Conservation (phyloP, 2,888 invertebrate genomes). For the Allacma fusca region DNA sequence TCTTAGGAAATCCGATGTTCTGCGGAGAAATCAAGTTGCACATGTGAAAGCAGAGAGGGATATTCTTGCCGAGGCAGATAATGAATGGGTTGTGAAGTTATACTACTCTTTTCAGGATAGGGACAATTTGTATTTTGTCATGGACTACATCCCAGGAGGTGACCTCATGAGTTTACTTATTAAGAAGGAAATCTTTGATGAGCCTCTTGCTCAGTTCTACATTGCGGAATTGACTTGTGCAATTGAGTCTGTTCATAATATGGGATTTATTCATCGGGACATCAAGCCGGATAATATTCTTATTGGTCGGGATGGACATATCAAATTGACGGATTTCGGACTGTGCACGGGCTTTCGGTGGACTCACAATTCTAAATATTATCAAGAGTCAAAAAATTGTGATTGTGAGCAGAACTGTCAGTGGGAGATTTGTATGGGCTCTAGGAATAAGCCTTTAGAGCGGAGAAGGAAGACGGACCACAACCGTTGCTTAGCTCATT, state of each 20-base stretch:
- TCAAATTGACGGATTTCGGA: slow-evolving; percentile 97
- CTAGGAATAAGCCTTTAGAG: slow-evolving; percentile 73
- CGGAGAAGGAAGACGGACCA: slow-evolving; percentile 84
- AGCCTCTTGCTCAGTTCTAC: slow-evolving; percentile 86
- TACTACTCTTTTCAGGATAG: slow-evolving; percentile 98
- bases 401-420: slow-evolving; percentile 39
- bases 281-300: slow-evolving; percentile 83
- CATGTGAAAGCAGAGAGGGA: slow-evolving; percentile 99
- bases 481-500: slow-evolving; percentile 94
- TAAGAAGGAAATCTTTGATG: slow-evolving; percentile 94
- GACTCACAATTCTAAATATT: slow-evolving; percentile 99
- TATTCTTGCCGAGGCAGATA: slow-evolving; percentile 98
- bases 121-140: slow-evolving; percentile 97
- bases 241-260: slow-evolving; percentile 99
- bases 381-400: slow-evolving; percentile 69
- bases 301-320: slow-evolving; percentile 97
- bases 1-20: slow-evolving; percentile 91
- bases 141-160: slow-evolving; percentile 99
- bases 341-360: slow-evolving; percentile 98
- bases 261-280: slow-evolving; percentile 98
- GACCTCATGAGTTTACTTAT: slow-evolving; percentile 98
- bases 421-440: slow-evolving; percentile 31
- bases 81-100: slow-evolving; percentile 99
- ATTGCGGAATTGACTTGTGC: slow-evolving; percentile 95
- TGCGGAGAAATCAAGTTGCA: slow-evolving; percentile 80